Conservation (phyloP, 92 coral and sea anemone species). For the Zoanthus sociatus region DNA sequence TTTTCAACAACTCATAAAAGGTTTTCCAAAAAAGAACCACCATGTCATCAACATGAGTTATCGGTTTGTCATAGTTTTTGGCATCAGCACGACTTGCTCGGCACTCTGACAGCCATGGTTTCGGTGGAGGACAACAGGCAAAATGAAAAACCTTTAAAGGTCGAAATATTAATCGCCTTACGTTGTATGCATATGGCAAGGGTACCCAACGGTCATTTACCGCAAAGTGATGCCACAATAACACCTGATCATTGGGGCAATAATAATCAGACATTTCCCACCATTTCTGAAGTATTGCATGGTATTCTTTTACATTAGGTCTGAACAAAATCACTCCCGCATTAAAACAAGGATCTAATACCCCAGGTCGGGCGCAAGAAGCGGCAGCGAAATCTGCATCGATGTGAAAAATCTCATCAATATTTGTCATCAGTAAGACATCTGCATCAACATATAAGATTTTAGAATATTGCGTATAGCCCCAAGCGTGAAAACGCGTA, state of each 20-base stretch:
- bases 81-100: constrained; percentile 87
- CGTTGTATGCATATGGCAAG: constrained; percentile 60
- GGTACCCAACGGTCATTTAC: constrained; percentile 75
- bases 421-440: constrained; percentile 72
- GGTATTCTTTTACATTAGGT: constrained; percentile 49
- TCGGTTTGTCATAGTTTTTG: constrained; percentile 62
- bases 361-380: constrained; percentile 78
- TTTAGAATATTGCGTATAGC: constrained; percentile 70
- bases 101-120: constrained; percentile 82
- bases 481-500: constrained; percentile 83
- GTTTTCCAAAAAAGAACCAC: constrained; percentile 79
- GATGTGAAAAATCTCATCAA: constrained; percentile 74
- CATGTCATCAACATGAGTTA: constrained; percentile 59
- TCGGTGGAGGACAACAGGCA: constrained; percentile 72
- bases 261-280: constrained; percentile 36
- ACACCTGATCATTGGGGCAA: constrained; percentile 65
- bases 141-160: constrained; percentile 56
- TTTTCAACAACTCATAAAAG: constrained; percentile 75
- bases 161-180: constrained; percentile 32
- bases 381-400: constrained; percentile 81
- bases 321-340: constrained; percentile 77
- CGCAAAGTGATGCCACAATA: constrained; percentile 70
- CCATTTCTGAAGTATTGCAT: constrained; percentile 58
- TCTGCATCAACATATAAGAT: constrained; percentile 82
- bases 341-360: constrained; percentile 82